Evolutionary conservation across 2,888 invertebrate genomes (phyloP).

Genomic region (Melanchra persicariae): DNA sequence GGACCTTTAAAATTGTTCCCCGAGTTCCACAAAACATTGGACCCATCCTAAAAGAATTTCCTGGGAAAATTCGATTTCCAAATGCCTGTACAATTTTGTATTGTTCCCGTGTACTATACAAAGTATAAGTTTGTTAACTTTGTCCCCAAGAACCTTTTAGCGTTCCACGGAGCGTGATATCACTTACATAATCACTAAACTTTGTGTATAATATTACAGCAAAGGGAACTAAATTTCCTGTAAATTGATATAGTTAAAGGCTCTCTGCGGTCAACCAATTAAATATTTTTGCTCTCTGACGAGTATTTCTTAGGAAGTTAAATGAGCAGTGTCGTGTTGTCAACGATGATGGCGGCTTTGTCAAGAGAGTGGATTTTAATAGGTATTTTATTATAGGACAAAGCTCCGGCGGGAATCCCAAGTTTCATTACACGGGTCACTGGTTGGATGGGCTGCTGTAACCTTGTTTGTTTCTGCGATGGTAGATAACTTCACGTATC

Average conservation of each 20-base stretch:
- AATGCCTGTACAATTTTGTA: slow-evolving; percentile 34
- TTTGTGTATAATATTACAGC: slow-evolving; percentile 38
- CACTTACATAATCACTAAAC: slow-evolving; percentile 40
- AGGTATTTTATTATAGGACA: slow-evolving; percentile 42
- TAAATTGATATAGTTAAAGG: slow-evolving; percentile 39
- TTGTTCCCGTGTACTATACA: slow-evolving; percentile 23
- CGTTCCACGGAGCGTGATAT: slow-evolving; percentile 27
- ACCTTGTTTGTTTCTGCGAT: slow-evolving; percentile 48
- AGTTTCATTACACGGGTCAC: slow-evolving; percentile 60
- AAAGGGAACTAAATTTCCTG: slow-evolving; percentile 15
- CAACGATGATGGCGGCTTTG: slow-evolving; percentile 19
- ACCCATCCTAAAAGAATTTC: slow-evolving; percentile 43
- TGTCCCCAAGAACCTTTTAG: slow-evolving; percentile 25
- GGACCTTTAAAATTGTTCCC: slow-evolving; percentile 28
- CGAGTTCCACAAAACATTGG: slow-evolving; percentile 41
- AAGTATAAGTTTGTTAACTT: slow-evolving; percentile 31
- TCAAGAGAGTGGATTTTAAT: slow-evolving; percentile 45
- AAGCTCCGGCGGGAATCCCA: slow-evolving; percentile 52
- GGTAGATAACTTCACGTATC: slow-evolving; percentile 33
- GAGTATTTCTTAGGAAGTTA: slow-evolving; percentile 30
- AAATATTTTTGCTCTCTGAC: slow-evolving; percentile 17
- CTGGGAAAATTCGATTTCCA: slow-evolving; percentile 31
- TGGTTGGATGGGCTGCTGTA: slow-evolving; percentile 39
- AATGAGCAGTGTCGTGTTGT: slow-evolving; percentile 20
- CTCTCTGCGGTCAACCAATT: slow-evolving; percentile 27